Percentiles rank a stretch among this genome's conserved stretches.
These are phyloP conservation scores for Fragum fragum DNA, from an alignment of 2,888 invertebrate genomes.

Conservation along the genomic window DNA sequence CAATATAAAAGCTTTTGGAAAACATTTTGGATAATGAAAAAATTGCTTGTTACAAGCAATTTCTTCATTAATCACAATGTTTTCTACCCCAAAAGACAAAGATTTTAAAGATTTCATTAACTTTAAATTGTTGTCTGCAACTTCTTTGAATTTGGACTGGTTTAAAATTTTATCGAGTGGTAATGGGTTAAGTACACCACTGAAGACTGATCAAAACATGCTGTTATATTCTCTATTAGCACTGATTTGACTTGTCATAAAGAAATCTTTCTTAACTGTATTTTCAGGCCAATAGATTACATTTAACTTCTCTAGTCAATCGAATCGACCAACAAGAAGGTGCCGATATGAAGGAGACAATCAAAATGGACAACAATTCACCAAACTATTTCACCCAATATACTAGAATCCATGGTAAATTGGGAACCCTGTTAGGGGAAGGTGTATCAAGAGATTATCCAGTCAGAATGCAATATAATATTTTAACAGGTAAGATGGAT, in stretches of 20 bases:
- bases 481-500: conserved; percentile 67
- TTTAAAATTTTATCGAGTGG: too few relatives aligned
- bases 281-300: conserved; percentile 80
- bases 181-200: background rate
- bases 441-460: conserved; percentile 79
- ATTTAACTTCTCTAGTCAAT: conserved; percentile 79
- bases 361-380: conserved; percentile 68
- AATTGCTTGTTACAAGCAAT: too few relatives aligned
- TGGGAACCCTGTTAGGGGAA: conserved; percentile 82
- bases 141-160: too few relatives aligned
- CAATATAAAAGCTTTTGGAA: too few relatives aligned
- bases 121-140: too few relatives aligned
- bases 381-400: conserved; percentile 84
- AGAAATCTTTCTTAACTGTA: too few relatives aligned
- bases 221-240: too few relatives aligned
- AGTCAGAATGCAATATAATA: conserved; percentile 80
- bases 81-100: too few relatives aligned
- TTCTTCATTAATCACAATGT: too few relatives aligned
- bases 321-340: conserved; percentile 81
- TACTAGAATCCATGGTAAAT: conserved; percentile 82
- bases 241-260: too few relatives aligned
- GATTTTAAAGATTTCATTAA: too few relatives aligned
- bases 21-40: too few relatives aligned
- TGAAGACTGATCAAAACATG: background rate
- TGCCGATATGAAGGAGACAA: conserved; percentile 73